A percentile compares a stretch with the other conserved stretches of the same genome.
Evolutionary conservation across 2,888 invertebrate species (phyloP).

Genomic region (Anagyrus pseudococci): DNA sequence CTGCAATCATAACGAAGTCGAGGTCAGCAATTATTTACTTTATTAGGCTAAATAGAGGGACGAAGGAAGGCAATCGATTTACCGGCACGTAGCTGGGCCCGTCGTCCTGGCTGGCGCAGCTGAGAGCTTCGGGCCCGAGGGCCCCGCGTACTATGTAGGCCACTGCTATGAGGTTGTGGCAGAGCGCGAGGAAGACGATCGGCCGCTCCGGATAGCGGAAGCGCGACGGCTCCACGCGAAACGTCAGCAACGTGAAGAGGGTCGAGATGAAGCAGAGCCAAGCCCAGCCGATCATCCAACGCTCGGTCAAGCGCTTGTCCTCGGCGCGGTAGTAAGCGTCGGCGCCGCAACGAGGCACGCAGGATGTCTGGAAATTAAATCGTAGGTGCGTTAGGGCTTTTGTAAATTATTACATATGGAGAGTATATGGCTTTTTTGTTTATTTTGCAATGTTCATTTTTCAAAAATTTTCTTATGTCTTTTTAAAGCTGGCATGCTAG

Average conservation of each 20-base stretch:
- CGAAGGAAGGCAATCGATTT: too few species aligned
- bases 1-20: constrained; percentile 35
- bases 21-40: too few species aligned
- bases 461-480: too few species aligned
- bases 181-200: constrained; percentile 86
- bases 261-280: constrained; percentile 82
- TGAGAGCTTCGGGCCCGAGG: constrained; percentile 62
- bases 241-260: constrained; percentile 83
- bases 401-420: background rate
- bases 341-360: constrained; percentile 69
- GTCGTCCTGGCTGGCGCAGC: constrained; percentile 59
- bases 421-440: background rate
- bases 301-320: constrained; percentile 74
- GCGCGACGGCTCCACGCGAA: constrained; percentile 85
- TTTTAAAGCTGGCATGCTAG: too few species aligned
- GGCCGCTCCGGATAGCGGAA: constrained; percentile 94
- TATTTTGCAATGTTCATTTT: too few species aligned
- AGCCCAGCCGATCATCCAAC: constrained; percentile 80
- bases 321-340: constrained; percentile 73
- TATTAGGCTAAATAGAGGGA: too few species aligned
- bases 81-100: constrained; percentile 60
- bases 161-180: constrained; percentile 81
- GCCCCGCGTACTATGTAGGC: constrained; percentile 76
- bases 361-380: constrained; percentile 55
- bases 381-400: too few species aligned